These are phyloP conservation scores for Poecilia velifera DNA, from an alignment of 2,797 vertebrate species.

Conservation along the genomic window DNA sequence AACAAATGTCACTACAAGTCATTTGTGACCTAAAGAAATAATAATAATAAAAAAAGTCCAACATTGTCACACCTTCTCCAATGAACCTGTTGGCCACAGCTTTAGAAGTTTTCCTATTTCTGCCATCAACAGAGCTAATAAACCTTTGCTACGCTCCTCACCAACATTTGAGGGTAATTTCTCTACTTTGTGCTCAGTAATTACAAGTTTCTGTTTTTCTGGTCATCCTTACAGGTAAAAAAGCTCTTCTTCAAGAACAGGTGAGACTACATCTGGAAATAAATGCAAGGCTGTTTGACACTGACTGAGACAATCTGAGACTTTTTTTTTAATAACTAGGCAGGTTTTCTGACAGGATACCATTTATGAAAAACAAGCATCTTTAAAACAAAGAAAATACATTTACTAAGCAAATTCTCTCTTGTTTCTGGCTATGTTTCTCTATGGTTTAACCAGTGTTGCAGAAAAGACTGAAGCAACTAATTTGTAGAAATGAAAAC, in stretches of 20 bases:
- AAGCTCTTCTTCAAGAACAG: background rate
- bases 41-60: too few species aligned
- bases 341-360: background rate
- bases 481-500: background rate
- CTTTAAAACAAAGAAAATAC: background rate
- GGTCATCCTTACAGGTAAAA: background rate
- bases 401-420: background rate
- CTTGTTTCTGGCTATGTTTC: background rate
- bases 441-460: background rate
- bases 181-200: background rate
- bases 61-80: too few species aligned
- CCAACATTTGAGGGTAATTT: background rate
- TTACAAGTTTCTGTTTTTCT: background rate
- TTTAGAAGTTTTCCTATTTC: background rate
- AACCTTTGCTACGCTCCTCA: background rate
- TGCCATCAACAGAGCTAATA: background rate
- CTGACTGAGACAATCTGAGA: background rate
- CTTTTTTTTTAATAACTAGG: background rate
- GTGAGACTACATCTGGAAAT: too few species aligned
- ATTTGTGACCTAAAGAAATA: background rate
- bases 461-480: background rate
- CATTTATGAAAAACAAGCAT: background rate
- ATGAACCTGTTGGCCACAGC: background rate
- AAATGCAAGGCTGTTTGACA: background rate
- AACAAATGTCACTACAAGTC: too few species aligned